Evolutionary conservation across 2,113 vertebrate genomes (phyloP).

Genomic region (Dolichotis patagonum): DNA sequence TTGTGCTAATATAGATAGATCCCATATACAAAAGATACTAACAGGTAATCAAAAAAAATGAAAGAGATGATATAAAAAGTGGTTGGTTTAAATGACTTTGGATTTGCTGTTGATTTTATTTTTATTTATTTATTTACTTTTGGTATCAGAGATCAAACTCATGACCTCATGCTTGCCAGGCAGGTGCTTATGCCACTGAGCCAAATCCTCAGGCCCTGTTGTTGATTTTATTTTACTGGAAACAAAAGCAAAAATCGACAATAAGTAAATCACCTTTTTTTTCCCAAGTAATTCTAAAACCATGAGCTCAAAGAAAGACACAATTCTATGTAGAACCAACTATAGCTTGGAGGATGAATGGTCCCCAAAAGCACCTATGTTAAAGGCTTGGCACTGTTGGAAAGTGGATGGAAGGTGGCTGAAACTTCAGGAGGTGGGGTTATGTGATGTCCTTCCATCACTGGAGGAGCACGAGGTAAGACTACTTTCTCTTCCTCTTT

Average conservation of each 20-base stretch:
- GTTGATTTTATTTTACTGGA: background rate
- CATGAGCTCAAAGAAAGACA: background rate
- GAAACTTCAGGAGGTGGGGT: background rate
- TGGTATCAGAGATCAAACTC: too few relatives aligned
- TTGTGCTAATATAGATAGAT: constrained; percentile 31
- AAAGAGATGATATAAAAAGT: background rate
- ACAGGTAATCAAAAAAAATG: constrained; percentile 37
- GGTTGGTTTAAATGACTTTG: background rate
- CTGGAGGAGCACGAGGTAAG: background rate
- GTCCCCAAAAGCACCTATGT: background rate
- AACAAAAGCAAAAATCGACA: background rate
- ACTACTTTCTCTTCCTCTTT: background rate
- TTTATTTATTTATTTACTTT: too few relatives aligned
- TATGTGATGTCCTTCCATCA: too few relatives aligned
- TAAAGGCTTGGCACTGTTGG: background rate
- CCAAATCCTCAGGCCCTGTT: too few relatives aligned
- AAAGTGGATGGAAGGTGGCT: background rate
- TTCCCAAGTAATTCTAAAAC: background rate
- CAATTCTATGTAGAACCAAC: background rate
- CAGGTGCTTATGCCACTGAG: too few relatives aligned
- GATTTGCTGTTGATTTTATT: background rate
- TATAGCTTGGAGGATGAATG: background rate
- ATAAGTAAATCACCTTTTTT: background rate
- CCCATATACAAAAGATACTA: background rate
- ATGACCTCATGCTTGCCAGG: too few relatives aligned